A percentile compares a stretch with the other conserved stretches of the same genome.
Evolutionary conservation across 2,113 vertebrate species (phyloP).

Genomic region (Trogon surrucura): DNA sequence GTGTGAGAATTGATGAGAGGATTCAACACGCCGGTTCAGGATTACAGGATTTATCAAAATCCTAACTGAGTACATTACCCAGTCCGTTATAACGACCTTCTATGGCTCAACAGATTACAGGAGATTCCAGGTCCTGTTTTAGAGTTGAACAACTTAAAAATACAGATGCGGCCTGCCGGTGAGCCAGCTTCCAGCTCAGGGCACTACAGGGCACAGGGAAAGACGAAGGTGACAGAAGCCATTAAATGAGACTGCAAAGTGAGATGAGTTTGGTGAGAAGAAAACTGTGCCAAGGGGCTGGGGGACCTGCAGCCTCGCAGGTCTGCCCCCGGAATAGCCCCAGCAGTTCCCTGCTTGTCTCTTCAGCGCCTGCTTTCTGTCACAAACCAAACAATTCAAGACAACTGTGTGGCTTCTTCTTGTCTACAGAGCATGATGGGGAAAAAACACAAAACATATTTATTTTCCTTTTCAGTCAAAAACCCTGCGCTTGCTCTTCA

Average conservation of each 20-base stretch:
- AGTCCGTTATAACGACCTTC: neutral
- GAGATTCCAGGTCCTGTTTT: neutral
- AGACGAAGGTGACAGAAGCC: neutral
- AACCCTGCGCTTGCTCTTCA: neutral
- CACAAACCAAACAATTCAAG: neutral
- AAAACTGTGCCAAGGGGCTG: neutral
- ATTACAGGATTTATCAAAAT: neutral
- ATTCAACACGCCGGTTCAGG: neutral
- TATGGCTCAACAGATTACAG: neutral
- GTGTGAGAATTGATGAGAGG: neutral
- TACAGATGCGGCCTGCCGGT: neutral
- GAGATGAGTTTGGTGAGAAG: neutral
- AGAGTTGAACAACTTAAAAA: neutral
- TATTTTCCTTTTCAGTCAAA: neutral
- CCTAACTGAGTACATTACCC: neutral
- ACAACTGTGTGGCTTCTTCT: neutral
- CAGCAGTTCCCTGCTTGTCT: neutral
- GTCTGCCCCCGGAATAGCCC: neutral
- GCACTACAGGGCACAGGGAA: neutral
- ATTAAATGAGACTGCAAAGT: neutral
- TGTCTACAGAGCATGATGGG: rapidly evolving
- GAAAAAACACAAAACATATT: rapidly evolving
- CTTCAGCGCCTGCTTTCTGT: neutral
- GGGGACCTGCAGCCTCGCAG: neutral
- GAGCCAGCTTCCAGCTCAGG: too few relatives aligned